Evolutionary conservation across 1,140 invertebrate genomes (phyloP).

Genomic region (Polypedilum vanderplanki): DNA sequence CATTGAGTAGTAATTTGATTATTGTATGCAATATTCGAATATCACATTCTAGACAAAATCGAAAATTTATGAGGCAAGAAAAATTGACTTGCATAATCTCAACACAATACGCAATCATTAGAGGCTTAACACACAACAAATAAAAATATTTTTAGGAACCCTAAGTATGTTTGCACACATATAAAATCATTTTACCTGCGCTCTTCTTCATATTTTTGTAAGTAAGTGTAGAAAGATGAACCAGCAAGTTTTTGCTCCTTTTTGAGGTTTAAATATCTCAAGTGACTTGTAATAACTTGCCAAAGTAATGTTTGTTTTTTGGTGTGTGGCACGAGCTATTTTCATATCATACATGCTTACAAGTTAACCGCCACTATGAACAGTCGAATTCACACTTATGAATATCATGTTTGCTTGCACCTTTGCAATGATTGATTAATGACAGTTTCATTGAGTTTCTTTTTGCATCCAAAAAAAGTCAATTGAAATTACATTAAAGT

Average conservation of each 20-base stretch:
- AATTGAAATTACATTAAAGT: background rate
- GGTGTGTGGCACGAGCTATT: background rate
- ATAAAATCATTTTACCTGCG: conserved; percentile 6
- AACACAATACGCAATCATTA: conserved; percentile 4
- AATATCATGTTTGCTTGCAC: background rate
- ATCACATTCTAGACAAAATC: background rate
- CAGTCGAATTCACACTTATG: no score
- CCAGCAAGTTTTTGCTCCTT: background rate
- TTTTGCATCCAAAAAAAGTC: conserved; percentile 3
- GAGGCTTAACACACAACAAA: no score
- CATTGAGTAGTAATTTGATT: background rate
- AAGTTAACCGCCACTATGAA: background rate
- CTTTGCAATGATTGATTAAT: conserved; percentile 10
- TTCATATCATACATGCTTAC: background rate
- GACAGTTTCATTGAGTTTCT: background rate
- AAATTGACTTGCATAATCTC: no score
- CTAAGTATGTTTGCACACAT: no score
- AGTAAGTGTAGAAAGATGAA: no score
- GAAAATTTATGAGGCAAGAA: background rate
- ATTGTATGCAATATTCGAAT: background rate
- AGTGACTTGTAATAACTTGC: background rate
- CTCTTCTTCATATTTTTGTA: no score
- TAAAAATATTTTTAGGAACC: no score
- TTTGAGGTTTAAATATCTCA: conserved; percentile 10
- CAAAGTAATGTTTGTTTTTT: background rate